phyloP scores from a whole-genome alignment of 2,797 vertebrate genomes.

The Accipiter badius region DNA sequence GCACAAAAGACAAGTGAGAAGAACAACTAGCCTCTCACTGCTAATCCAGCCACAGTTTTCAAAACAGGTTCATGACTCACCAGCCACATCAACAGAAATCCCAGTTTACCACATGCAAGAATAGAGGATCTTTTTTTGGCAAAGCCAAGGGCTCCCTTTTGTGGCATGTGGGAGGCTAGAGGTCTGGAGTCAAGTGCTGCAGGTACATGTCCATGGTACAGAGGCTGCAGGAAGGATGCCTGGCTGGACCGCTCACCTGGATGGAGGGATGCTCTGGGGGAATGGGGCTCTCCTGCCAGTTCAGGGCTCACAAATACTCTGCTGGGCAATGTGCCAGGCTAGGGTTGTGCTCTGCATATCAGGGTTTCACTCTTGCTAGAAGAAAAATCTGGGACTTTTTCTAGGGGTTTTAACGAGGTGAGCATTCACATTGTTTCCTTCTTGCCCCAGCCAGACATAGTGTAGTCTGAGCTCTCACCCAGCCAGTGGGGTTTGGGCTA shows the following conservation, averaged over 20 bases:
- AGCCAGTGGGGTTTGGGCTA: background rate
- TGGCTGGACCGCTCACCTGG: background rate
- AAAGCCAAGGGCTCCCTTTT: background rate
- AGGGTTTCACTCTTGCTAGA: background rate
- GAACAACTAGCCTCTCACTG: background rate
- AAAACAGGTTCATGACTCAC: background rate
- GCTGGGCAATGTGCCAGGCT: accelerated
- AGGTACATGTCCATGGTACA: accelerated
- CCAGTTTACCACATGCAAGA: background rate
- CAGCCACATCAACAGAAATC: background rate
- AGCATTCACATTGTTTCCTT: accelerated
- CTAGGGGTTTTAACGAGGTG: background rate
- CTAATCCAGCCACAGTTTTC: background rate
- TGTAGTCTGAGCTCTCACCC: accelerated
- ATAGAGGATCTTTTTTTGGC: background rate
- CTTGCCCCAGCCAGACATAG: background rate
- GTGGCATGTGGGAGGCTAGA: background rate
- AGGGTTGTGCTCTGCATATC: background rate
- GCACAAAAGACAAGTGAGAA: background rate
- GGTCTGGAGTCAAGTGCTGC: background rate
- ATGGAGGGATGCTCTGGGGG: background rate
- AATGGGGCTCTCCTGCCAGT: background rate
- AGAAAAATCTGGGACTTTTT: background rate
- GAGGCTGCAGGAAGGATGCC: background rate
- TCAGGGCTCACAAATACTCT: background rate